A percentile compares a stretch with the other conserved stretches of the same genome.
These are phyloP conservation scores for Nasonia oneida DNA, from an alignment of 2,888 invertebrate species.

Conservation along the genomic window DNA sequence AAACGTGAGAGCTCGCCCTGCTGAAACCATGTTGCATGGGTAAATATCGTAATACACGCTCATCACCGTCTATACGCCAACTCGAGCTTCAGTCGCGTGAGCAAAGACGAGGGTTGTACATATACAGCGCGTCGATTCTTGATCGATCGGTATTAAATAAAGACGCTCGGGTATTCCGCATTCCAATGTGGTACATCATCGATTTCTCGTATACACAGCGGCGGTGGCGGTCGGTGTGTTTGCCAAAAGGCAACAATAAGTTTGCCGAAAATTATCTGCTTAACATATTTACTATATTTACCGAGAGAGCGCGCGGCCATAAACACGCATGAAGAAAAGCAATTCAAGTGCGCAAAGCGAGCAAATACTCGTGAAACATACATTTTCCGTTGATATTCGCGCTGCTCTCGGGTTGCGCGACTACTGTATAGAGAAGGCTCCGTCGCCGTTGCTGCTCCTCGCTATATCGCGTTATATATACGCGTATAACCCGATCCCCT, in stretches of 20 bases:
- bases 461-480: slow-evolving; percentile 3
- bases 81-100: too few relatives aligned
- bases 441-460: background rate
- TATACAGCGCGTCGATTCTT: too few relatives aligned
- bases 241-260: background rate
- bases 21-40: background rate
- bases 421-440: background rate
- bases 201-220: background rate
- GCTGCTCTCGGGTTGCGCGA: background rate
- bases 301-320: background rate
- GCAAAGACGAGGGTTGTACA: too few relatives aligned
- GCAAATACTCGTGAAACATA: slow-evolving; percentile 10
- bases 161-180: too few relatives aligned
- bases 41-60: background rate
- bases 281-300: background rate
- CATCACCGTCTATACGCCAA: too few relatives aligned
- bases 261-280: background rate
- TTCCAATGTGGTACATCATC: background rate
- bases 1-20: background rate
- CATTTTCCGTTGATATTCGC: background rate
- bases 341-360: slow-evolving; percentile 12
- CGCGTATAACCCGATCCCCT: background rate
- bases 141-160: too few relatives aligned
- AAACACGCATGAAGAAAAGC: slow-evolving; percentile 4
- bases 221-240: background rate